Conservation (phyloP, 2,888 invertebrate genomes). For the Tachystola acroxantha region DNA sequence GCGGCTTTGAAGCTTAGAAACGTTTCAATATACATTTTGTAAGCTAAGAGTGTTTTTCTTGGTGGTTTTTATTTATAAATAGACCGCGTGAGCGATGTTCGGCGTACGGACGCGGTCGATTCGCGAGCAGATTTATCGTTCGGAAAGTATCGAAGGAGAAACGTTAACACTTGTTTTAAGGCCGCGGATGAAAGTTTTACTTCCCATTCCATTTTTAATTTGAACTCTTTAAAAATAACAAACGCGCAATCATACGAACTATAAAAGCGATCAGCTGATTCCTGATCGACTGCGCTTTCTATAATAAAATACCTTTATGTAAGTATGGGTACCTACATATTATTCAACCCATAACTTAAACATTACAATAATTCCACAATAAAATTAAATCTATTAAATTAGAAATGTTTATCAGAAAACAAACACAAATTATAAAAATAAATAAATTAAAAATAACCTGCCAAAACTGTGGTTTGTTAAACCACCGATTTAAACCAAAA, state of each 20-base stretch:
- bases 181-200: conserved; percentile 67
- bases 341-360: no score
- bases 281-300: conserved; percentile 7
- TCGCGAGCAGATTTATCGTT: conserved; percentile 68
- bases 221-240: conserved; percentile 49
- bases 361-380: no score
- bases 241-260: conserved; percentile 20
- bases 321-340: no score
- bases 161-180: conserved; percentile 65
- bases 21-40: conserved; percentile 42
- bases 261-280: conserved; percentile 36
- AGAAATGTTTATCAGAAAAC: no score
- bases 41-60: conserved; percentile 52
- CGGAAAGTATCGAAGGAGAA: conserved; percentile 49
- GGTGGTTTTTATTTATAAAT: conserved; percentile 58
- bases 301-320: no score
- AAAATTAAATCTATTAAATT: no score
- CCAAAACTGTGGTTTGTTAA: no score
- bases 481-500: no score
- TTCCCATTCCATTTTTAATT: conserved; percentile 61
- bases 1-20: conserved; percentile 28
- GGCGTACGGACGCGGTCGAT: conserved; percentile 55
- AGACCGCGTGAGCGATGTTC: conserved; percentile 56
- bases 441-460: no score
- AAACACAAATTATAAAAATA: no score